These are phyloP conservation scores for Eretmochelys imbricata DNA, from an alignment of 2,113 vertebrate genomes.

Conservation along the genomic window DNA sequence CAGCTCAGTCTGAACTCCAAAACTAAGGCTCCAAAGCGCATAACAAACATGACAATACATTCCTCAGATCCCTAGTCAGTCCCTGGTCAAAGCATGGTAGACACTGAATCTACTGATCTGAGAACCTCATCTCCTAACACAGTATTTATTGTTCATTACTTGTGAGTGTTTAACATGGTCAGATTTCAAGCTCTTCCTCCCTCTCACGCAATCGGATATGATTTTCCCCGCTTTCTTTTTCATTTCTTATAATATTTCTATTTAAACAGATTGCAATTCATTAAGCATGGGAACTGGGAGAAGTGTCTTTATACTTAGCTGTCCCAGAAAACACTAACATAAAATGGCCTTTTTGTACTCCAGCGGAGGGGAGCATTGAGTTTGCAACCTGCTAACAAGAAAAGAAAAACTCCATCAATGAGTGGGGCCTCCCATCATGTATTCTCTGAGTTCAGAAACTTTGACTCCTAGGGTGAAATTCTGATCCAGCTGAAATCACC, in stretches of 20 bases:
- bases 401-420: background rate
- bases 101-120: background rate
- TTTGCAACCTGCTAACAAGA: background rate
- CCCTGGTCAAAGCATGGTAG: background rate
- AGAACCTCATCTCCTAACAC: background rate
- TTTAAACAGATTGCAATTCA: background rate
- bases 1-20: background rate
- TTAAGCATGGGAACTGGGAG: background rate
- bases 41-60: background rate
- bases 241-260: background rate
- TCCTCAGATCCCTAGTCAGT: background rate
- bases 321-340: background rate
- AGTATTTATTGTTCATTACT: background rate
- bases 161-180: background rate
- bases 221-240: background rate
- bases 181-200: background rate
- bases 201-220: background rate
- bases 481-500: background rate
- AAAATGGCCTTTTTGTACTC: background rate
- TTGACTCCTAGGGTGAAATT: background rate
- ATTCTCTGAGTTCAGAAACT: background rate
- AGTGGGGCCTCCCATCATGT: background rate
- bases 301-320: background rate
- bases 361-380: background rate
- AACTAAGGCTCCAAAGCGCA: accelerated